These are phyloP conservation scores for Furnarius figulus DNA, from an alignment of 2,113 vertebrate species.

Conservation along the genomic window DNA sequence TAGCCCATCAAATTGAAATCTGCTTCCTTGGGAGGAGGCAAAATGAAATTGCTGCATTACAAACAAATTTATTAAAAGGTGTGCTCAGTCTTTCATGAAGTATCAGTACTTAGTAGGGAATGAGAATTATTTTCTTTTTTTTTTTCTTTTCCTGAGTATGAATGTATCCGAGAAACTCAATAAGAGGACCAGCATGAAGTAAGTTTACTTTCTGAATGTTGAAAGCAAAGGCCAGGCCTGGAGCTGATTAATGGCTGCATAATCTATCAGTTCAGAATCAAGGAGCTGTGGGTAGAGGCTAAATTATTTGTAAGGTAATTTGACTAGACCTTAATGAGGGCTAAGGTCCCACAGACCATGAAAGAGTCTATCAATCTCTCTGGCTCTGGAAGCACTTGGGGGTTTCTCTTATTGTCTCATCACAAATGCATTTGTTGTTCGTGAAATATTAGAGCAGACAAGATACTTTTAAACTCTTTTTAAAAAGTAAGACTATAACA, in stretches of 20 bases:
- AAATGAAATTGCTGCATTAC: constrained; percentile 25
- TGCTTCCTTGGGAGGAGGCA: constrained; percentile 4
- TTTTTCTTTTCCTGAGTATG: not conserved
- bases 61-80: constrained; percentile 56
- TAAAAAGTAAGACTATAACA: not conserved
- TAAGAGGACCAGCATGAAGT: not conserved
- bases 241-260: constrained; percentile 44
- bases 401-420: not conserved
- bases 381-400: not conserved
- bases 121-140: not conserved
- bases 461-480: not conserved
- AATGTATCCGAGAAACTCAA: not conserved
- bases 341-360: not conserved
- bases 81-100: not conserved
- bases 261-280: constrained; percentile 35
- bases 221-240: constrained; percentile 26
- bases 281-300: not conserved
- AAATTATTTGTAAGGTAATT: constrained; percentile 59
- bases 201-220: constrained; percentile 33
- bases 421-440: not conserved
- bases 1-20: constrained; percentile 33
- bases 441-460: not conserved
- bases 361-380: constrained; percentile 37
- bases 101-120: not conserved
- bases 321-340: constrained; percentile 45